Evolutionary conservation across 1,140 invertebrate species (phyloP), one percentile per base, ranked within the genome.

Genomic region (Samia ricini): DNA sequence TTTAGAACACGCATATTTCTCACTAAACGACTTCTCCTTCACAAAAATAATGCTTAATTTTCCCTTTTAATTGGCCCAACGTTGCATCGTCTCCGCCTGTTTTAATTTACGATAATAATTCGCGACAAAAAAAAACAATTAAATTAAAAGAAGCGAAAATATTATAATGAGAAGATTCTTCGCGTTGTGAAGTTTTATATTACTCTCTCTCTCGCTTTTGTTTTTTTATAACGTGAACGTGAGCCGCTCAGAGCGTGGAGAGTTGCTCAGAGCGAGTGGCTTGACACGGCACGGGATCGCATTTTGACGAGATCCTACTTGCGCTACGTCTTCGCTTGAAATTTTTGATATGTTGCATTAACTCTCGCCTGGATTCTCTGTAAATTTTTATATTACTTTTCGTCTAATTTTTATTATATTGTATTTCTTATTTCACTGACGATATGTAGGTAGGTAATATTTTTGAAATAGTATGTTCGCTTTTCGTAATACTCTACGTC

Each of bases 1-100:
- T 12, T 42, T 94, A 94, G 20, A 21, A 10, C 8, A 23, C 18
- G 21, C 22, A 52, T 52, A 52, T 52, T 22, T 52, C 21, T 20
- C 19, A 21, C 19, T 52, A 8, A 52, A 21, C 6, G 15, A 21
- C 50, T 52, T 2, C 10, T 52, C 10, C 50, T 21, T 21, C 19
- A 52, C 19, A 21, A 20, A 52, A 15, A 42, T 42, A 42, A 42
- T n/a, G n/a, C n/a, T n/a, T n/a, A n/a, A n/a, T n/a, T n/a, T n/a
- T n/a, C n/a, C n/a, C n/a, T n/a, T n/a, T n/a, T n/a, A n/a, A 36
- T 12, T 4, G 2, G 33, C 2, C 5, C 10, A 36, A 8, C 2
- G 5, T 7, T 36, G 33, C 33, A 12, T 36, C 33, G 33, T 15
- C n/a, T 15, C n/a, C 48, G n/a, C 8, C n/a, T 18, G 8, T 23